Base-by-base conservation (phyloP, 2,888 invertebrate species). In the Poecilobothrus nobilitatus region DNA sequence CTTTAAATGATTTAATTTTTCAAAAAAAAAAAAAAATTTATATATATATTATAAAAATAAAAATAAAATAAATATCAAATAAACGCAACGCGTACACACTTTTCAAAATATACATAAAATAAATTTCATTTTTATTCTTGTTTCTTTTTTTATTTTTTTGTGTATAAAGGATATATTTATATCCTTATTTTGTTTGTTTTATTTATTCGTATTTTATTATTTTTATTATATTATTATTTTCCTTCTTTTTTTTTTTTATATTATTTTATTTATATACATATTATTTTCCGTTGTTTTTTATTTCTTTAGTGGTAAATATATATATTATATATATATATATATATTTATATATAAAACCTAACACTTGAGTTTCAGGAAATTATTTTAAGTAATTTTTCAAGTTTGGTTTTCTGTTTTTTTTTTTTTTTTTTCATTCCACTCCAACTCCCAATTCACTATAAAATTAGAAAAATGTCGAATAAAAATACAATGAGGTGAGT, bases 311-410 rank as follows among this genome's bases (percentile, higher is more conserved):
- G 9, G 41, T 6, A 41, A 9, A 41, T 18, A 2, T 53, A 53
- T n/a, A 53, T 53, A 53, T 53, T 6, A 15, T 18, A 53, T 15
- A 53, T 6, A 18, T 18, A 53, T 12, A 15, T 53, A 15, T 53
- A 53, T 18, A 15, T n/a, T 15, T 18, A 53, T 18, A n/a, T 18
- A 18, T 53, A 53, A 6, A 53, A 69, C 65, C 68, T 68, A 20
- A 61, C 63, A 61, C 22, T 68, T 70, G 70, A 18, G 53, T 18
- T 53, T 53, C 53, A 53, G 53, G 53, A 53, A 53, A 53, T 53
- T 53, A 53, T 53, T 53, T 53, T 53, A 53, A 53, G 53, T 53
- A 53, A 53, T 53, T 53, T 53, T 53, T 53, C 53, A 53, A 53
- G 53, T 53, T 27, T 27, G 27, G 27, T 27, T 27, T n/a, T n/a